Base-by-base conservation (phyloP, 2,797 vertebrate genomes). In the Notoglanidium macrostoma region DNA sequence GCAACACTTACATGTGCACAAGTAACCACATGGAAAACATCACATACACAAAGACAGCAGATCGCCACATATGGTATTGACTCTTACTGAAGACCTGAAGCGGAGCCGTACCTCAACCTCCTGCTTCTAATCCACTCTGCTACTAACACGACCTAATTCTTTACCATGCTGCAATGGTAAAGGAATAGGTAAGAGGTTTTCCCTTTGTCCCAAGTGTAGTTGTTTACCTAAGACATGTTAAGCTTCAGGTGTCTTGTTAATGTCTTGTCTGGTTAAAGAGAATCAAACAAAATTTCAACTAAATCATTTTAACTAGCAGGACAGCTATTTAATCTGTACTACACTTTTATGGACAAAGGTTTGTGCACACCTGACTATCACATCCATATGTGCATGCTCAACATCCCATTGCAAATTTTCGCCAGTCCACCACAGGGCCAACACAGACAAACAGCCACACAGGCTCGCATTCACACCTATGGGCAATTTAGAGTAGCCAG, bases 51-150 rank as follows among this genome's bases (percentile, higher is more conserved):
- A n/a, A 80, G 35, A 80, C 14, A 76, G 5, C 61, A 54, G 44
- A 83, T 51, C 61, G 1, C 63, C 46, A 68, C 63, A 83, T 51
- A 67, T 32, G 46, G n/a, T 68, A 54, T 83, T 68, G 19, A 49
- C 17, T 68, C 46, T 68, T 51, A 54, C n/a, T 29, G n/a, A 67
- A 67, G n/a, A 51, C 44, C 26, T 46, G 61, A 49, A 82, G 1
- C 8, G 49, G 26, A 19, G 15, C 61, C 2, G 12, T 46, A 26
- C 61, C 44, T 49, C 17, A 49, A 10, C 54, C 29, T 35, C 26
- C 79, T 82, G 80, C 59, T 49, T 49, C 29, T 44, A 82, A 82
- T 82, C 23, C 26, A 35, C 4, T 23, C 32, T 57, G 32, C 78
- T 21, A 15, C 35, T 15, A 80, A 26, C 5, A 61, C 5, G 61